Percentiles rank a stretch among this genome's conserved stretches.
Evolutionary conservation across 2,113 vertebrate genomes (phyloP).

Genomic region (Heteronetta atricapilla): DNA sequence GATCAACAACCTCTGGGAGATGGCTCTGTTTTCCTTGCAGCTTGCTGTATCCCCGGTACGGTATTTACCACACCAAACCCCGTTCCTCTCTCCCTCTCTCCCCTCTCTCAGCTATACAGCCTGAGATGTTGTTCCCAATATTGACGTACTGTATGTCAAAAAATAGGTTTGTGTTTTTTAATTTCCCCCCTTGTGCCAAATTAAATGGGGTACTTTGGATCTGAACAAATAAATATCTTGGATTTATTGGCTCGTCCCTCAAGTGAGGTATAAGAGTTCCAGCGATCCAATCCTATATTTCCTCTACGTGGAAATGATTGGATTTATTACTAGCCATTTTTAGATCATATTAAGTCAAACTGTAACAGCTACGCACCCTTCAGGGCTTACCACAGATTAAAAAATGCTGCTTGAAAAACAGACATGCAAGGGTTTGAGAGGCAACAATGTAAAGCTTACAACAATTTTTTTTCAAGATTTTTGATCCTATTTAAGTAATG

Average conservation of each 20-base stretch:
- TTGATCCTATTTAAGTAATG: slow-evolving; percentile 39
- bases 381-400: slow-evolving; percentile 48
- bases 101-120: background rate
- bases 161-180: background rate
- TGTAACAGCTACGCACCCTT: slow-evolving; percentile 48
- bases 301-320: slow-evolving; percentile 37
- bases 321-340: slow-evolving; percentile 63
- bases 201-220: slow-evolving; percentile 4
- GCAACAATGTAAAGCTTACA: slow-evolving; percentile 48
- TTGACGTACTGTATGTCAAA: background rate
- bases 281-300: background rate
- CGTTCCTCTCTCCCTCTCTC: background rate
- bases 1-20: background rate
- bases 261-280: background rate
- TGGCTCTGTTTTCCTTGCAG: background rate
- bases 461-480: slow-evolving; percentile 37
- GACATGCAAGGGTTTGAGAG: background rate
- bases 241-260: slow-evolving; percentile 19
- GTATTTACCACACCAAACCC: background rate
- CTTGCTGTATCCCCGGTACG: background rate
- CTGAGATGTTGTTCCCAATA: background rate
- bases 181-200: slow-evolving; percentile 24
- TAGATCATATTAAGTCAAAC: slow-evolving; percentile 57
- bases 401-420: slow-evolving; percentile 49
- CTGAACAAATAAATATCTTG: slow-evolving; percentile 25